Evolutionary conservation across 1,140 invertebrate species (phyloP), one percentile per base, ranked within the genome.

Genomic region (Achroia grisella): DNA sequence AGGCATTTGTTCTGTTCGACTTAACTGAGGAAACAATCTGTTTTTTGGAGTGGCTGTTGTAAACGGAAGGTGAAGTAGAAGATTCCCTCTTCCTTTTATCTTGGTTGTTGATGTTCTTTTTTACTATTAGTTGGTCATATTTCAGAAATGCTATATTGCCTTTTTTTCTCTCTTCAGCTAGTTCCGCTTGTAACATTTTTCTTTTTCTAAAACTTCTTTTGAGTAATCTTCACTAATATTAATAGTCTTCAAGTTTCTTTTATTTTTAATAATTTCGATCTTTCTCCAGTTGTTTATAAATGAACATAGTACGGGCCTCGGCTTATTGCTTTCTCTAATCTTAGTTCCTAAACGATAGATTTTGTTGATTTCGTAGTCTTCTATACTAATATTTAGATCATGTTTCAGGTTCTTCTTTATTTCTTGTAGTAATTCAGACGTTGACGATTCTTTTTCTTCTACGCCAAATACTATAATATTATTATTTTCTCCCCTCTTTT

Each of bases 11-110:
- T 44, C 42, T n/a, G n/a, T n/a, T 0, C 40, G 15, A 5, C 34
- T 35, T 35, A 11, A 8, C 3, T 12, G 3, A 3, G 8, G 1
- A 11, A 4, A 13, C 8, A 11, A 14, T 0, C 46, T 56, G 47
- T 52, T 58, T 62, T 9, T 37, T 42, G n/a, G n/a, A n/a, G n/a
- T 15, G 49, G 49, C 0, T 51, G 42, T 10, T 39, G 39, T 13
- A 48, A 12, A 34, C 12, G 10, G 29, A 14, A 0, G 47, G 62
- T 8, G 62, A 54, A 10, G 46, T 56, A 12, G 51, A 58, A 12
- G 35, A 23, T 10, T 48, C 39, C 44, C 59, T 59, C 36, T 59
- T 66, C 13, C 56, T 59, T 57, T 60, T 62, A 39, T 67, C 56
- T 45, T 42, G 49, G n/a, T 52, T 52, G 10, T 0, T 8, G 13